phyloP scores from a whole-genome alignment of 2,888 invertebrate species.

The Drosophila algonquin region DNA sequence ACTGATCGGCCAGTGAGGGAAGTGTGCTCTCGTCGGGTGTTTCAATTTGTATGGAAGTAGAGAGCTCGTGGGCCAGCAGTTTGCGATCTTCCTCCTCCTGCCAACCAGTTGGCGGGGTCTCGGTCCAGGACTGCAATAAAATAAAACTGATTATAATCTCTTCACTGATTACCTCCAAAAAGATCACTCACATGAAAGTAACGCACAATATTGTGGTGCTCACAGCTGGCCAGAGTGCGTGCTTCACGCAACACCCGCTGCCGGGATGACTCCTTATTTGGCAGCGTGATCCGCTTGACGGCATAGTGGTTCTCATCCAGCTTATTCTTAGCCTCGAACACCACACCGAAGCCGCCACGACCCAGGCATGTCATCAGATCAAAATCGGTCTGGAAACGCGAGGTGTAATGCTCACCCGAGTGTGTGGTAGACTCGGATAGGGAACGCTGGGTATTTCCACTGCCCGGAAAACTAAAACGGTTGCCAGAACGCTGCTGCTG shows the following conservation, averaged over 20 bases:
- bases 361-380: conserved; percentile 92
- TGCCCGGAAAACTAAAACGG: conserved; percentile 40
- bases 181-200: conserved; percentile 85
- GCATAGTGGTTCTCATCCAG: conserved; percentile 97
- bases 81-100: conserved; percentile 90
- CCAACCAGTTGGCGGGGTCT: conserved; percentile 95
- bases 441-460: conserved; percentile 48
- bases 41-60: conserved; percentile 84
- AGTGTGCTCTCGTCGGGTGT: conserved; percentile 81
- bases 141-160: not conserved
- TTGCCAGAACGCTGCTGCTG: conserved; percentile 39
- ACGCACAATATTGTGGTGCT: conserved; percentile 97
- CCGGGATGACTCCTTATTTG: conserved; percentile 91
- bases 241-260: conserved; percentile 97
- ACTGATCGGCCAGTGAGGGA: conserved; percentile 63
- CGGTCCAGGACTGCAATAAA: conserved; percentile 93
- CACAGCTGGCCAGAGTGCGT: conserved; percentile 95
- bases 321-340: conserved; percentile 96
- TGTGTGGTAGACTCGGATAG: conserved; percentile 79
- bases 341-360: conserved; percentile 97
- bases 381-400: conserved; percentile 93
- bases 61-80: conserved; percentile 78
- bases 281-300: conserved; percentile 95
- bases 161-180: not conserved
- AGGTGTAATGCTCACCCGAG: conserved; percentile 82